These are phyloP conservation scores for Sandelia bainsii DNA, from an alignment of 2,797 vertebrate genomes.

Conservation along the genomic window DNA sequence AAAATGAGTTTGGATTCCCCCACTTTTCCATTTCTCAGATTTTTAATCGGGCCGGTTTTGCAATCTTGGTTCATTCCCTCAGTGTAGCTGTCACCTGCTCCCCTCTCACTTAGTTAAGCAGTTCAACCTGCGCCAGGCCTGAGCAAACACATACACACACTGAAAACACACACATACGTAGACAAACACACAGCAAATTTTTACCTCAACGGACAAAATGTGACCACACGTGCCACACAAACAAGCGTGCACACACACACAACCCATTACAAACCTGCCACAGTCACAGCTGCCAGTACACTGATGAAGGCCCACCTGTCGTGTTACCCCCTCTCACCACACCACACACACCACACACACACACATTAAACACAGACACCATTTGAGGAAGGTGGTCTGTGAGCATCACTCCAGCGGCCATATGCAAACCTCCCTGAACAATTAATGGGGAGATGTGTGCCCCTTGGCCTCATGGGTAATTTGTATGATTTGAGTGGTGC, in stretches of 20 bases:
- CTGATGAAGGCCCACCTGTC: conserved; percentile 89
- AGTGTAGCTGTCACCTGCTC: conserved; percentile 86
- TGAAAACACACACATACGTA: conserved; percentile 54
- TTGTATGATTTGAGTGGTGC: conserved; percentile 71
- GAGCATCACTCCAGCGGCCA: conserved; percentile 82
- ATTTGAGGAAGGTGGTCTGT: conserved; percentile 77
- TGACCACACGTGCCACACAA: conserved; percentile 65
- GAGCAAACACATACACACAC: conserved; percentile 44
- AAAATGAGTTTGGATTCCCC: conserved; percentile 81
- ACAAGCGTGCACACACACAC: conserved; percentile 43
- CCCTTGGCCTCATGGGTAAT: conserved; percentile 81
- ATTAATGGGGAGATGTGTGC: conserved; percentile 82
- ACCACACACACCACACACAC: conserved; percentile 46
- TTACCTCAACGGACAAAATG: conserved; percentile 74
- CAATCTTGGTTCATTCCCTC: conserved; percentile 87
- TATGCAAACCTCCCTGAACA: conserved; percentile 85
- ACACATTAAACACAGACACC: conserved; percentile 44
- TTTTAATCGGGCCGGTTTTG: conserved; percentile 82
- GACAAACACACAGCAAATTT: conserved; percentile 53
- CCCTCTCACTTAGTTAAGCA: conserved; percentile 75
- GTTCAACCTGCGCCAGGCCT: conserved; percentile 75
- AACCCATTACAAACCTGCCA: conserved; percentile 82
- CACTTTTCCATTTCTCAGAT: conserved; percentile 77
- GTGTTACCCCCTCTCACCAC: conserved; percentile 67
- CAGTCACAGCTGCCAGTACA: conserved; percentile 87